Base-by-base conservation (phyloP, 1,140 invertebrate genomes). In the Whitmania pigra region DNA sequence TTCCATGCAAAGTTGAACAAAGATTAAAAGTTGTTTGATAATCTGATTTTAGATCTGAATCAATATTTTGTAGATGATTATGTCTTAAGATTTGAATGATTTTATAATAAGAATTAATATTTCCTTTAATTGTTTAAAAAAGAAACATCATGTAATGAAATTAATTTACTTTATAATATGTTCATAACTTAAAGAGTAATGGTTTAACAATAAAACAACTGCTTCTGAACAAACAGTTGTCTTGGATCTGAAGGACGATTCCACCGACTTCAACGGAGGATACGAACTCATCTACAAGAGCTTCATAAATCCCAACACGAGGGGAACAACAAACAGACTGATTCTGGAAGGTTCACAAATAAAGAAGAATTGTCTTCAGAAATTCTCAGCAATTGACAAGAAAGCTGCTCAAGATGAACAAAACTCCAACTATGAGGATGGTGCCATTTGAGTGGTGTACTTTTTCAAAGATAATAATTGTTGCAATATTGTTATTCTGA, bases 241-340 rank as follows among this genome's bases (percentile, higher is more conserved):
- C 0, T 83, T 96, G 20, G 93, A 96, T 79, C 85, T 87, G 73
- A 86, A 87, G 55, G 83, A 86, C 66, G 88, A 92, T 80, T 87
- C 87, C 74, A 88, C 88, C 71, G 89, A 90, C 17, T 87, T 90
- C 74, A 91, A 90, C 4, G 93, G 93, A 31, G 84, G 87, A 71
- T 96, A 94, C 80, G 91, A 94, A 79, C 78, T 93, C 71, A 87
- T 88, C 22, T 93, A 90, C 79, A 88, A 88, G 27, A 60, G 70
- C 31, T 43, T 25, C 9, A 15, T 68, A 29, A 54, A 72, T 40
- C 31, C 73, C n/a, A 43, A 63, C n/a, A 49, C 67, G 20, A 71
- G 69, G 31, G 71, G 73, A n/a, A 43, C 71, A 22, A 69, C 71
- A 36, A 73, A 53, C 20, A 73, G 71, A 53, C 69, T 73, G 25